phyloP scores from a whole-genome alignment of 2,888 invertebrate genomes.

The Melieria crassipennis region DNA sequence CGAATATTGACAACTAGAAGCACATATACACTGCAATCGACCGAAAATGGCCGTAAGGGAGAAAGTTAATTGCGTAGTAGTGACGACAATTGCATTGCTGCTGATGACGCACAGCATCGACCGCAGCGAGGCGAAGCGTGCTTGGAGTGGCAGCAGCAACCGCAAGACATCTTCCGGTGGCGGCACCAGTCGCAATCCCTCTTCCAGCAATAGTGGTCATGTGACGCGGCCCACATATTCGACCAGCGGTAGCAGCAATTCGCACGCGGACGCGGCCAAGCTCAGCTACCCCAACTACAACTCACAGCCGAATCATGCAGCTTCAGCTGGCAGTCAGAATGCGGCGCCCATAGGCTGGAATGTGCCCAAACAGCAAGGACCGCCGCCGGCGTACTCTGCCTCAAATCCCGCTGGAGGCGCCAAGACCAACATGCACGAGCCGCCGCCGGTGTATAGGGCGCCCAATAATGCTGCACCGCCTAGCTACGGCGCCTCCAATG shows the following conservation, averaged over 20 bases:
- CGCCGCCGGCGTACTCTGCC: slow-evolving; percentile 62
- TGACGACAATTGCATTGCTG: slow-evolving; percentile 22
- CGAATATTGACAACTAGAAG: too few species aligned
- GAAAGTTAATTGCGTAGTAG: slow-evolving; percentile 27
- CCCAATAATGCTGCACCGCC: slow-evolving; percentile 55
- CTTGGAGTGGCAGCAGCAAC: slow-evolving; percentile 47
- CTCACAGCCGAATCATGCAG: slow-evolving; percentile 59
- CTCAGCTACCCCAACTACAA: slow-evolving; percentile 63
- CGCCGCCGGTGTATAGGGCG: slow-evolving; percentile 59
- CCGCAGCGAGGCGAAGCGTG: slow-evolving; percentile 17
- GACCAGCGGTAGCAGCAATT: slow-evolving; percentile 50
- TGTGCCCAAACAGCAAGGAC: slow-evolving; percentile 59
- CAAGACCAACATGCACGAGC: slow-evolving; percentile 58
- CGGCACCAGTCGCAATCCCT: slow-evolving; percentile 42
- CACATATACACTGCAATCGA: too few species aligned
- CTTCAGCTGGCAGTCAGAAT: slow-evolving; percentile 42
- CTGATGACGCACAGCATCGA: slow-evolving; percentile 23
- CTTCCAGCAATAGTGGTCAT: slow-evolving; percentile 50
- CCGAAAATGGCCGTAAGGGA: slow-evolving; percentile 16
- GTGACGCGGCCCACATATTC: slow-evolving; percentile 60
- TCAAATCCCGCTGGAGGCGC: slow-evolving; percentile 59
- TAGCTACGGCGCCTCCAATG: slow-evolving; percentile 45
- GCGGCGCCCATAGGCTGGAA: slow-evolving; percentile 60
- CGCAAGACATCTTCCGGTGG: slow-evolving; percentile 55
- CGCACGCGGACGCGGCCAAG: slow-evolving; percentile 61